A percentile compares a stretch with the other conserved stretches of the same genome.
Evolutionary conservation across 1,140 invertebrate species (phyloP).

Genomic region (Meteorus sp.): DNA sequence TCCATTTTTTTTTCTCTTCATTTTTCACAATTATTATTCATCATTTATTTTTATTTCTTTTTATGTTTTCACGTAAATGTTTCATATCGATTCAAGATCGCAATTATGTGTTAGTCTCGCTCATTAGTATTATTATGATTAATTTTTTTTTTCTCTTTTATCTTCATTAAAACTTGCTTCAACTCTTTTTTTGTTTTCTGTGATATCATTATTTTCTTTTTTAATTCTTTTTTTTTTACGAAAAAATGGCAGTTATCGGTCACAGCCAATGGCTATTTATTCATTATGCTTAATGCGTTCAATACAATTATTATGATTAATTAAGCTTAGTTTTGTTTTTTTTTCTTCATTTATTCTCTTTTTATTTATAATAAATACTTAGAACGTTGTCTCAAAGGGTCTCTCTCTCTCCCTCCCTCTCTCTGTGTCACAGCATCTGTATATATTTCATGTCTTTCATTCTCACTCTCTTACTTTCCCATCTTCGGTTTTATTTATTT

Average conservation of each 20-base stretch:
- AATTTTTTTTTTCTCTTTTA: conserved; percentile 12
- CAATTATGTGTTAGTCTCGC: too few species aligned
- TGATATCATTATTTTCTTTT: too few species aligned
- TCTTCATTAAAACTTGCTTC: conserved; percentile 4
- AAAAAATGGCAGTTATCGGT: conserved; percentile 61
- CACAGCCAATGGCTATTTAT: conserved; percentile 60
- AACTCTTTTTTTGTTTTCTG: conserved; percentile 30
- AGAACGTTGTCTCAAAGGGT: conserved; percentile 10
- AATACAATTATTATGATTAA: conserved; percentile 10
- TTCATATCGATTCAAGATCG: too few species aligned
- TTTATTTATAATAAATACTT: conserved; percentile 13
- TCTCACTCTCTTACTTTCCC: background rate
- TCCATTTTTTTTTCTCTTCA: too few species aligned
- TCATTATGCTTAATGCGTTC: conserved; percentile 44
- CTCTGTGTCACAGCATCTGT: conserved; percentile 4
- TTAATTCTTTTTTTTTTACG: conserved; percentile 38
- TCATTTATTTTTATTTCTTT: too few species aligned
- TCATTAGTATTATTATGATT: too few species aligned
- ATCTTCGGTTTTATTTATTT: too few species aligned
- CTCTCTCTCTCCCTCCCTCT: background rate
- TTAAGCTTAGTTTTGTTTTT: background rate
- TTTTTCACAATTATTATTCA: too few species aligned
- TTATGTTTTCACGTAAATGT: too few species aligned
- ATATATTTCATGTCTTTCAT: background rate
- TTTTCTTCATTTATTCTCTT: background rate